Percentiles rank a stretch among this genome's conserved stretches.
These are phyloP conservation scores for Andricus grossulariae DNA, from an alignment of 1,140 invertebrate genomes.

Conservation along the genomic window DNA sequence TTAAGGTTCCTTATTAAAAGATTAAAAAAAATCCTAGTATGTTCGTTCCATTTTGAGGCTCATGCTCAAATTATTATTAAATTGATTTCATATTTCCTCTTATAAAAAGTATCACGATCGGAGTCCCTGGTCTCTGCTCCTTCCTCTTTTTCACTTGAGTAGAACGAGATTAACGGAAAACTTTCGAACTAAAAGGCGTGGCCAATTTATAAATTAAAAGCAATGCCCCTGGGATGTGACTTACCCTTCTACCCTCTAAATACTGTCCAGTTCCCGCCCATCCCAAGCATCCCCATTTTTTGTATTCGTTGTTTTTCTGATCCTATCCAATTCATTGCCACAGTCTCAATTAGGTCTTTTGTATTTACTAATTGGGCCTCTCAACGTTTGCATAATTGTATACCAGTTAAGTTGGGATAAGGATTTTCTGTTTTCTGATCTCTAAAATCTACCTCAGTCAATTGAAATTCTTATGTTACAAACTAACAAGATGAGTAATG, in stretches of 20 bases:
- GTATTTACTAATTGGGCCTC: too few relatives aligned
- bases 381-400: too few relatives aligned
- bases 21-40: background rate
- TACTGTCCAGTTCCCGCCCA: background rate
- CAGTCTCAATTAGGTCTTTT: too few relatives aligned
- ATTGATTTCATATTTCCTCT: background rate
- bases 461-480: too few relatives aligned
- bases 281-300: background rate
- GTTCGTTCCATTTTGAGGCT: constrained; percentile 36
- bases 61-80: background rate
- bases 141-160: constrained; percentile 21
- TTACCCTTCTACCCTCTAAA: constrained; percentile 30
- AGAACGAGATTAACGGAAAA: constrained; percentile 39
- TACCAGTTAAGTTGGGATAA: too few relatives aligned
- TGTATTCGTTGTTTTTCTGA: background rate
- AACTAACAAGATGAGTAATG: too few relatives aligned
- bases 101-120: constrained; percentile 25
- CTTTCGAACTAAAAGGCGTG: constrained; percentile 57
- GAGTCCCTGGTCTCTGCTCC: constrained; percentile 47
- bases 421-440: too few relatives aligned
- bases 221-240: constrained; percentile 50
- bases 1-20: background rate
- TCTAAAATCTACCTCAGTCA: too few relatives aligned
- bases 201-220: constrained; percentile 58
- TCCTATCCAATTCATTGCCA: background rate